Base-by-base conservation (phyloP, 1,140 invertebrate genomes). In the Cydia splendana region DNA sequence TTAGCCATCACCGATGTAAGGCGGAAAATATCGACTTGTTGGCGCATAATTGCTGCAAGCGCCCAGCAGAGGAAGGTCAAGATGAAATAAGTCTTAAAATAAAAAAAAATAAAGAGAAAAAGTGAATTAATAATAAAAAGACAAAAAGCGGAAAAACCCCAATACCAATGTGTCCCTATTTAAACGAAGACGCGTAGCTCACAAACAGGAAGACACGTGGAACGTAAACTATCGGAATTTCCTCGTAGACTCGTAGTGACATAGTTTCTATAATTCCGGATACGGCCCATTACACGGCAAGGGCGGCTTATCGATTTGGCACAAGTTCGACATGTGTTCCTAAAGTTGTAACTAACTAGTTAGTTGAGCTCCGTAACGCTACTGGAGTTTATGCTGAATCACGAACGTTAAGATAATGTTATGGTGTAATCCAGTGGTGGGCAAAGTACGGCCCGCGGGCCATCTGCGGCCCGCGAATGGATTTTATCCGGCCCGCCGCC, bases 261-360 rank as follows among this genome's bases (percentile, higher is more conserved):
- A 71, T 45, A 71, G 24, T 75, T 75, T 78, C 45, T 45, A 42
- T 77, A 78, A 79, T 80, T 80, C 79, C 78, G 82, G 71, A 84
- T 84, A 81, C 73, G 76, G 76, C 76, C 76, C 77, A 81, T 77
- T 28, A 75, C 65, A 77, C 76, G 69, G 76, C 85, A 85, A 87
- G 83, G 83, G 76, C 84, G 76, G 76, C 80, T 87, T 88, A 88
- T 88, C 84, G 76, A 86, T 84, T 84, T 86, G 77, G 85, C 79
- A 79, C 84, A 84, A 84, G 81, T 84, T 85, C 77, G 75, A 76
- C 79, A 79, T 78, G 76, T 71, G 74, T 73, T 42, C 65, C 38
- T 53, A 30, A 65, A 74, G 57, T 73, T 18, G n/a, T n/a, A 5
- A 48, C 45, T 48, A 48, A 1, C 51, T 4, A 53, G 15, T 53